Conservation (phyloP, 2,888 invertebrate species). For the Eristalis arbustorum region DNA sequence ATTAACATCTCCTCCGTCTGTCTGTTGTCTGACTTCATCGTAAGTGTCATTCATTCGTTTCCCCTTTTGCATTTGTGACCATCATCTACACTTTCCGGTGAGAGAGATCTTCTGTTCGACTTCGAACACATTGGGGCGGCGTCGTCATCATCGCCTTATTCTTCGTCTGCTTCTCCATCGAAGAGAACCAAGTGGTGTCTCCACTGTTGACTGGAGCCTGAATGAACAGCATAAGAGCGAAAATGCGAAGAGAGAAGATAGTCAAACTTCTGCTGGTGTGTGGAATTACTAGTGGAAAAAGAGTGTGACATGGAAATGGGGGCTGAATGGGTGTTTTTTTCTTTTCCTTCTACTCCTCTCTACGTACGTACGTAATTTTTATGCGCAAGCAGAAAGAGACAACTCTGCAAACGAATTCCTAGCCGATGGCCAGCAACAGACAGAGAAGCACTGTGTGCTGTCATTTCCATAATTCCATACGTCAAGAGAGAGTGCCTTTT, state of each 20-base stretch:
- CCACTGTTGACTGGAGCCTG: constrained; percentile 38
- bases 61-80: constrained; percentile 12
- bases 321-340: constrained; percentile 60
- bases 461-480: constrained; percentile 66
- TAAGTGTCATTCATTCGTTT: constrained; percentile 17
- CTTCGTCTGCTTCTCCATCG: not conserved
- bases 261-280: constrained; percentile 4
- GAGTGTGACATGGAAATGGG: constrained; percentile 62
- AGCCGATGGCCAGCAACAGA: constrained; percentile 46
- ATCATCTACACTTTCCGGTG: constrained; percentile 28
- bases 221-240: constrained; percentile 44
- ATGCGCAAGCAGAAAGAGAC: constrained; percentile 70
- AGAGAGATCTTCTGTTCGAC: constrained; percentile 12
- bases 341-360: constrained; percentile 47
- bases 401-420: constrained; percentile 34
- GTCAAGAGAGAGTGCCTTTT: constrained; percentile 61
- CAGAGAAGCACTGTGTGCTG: constrained; percentile 58
- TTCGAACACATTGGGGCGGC: constrained; percentile 1
- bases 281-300: constrained; percentile 37
- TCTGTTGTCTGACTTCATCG: constrained; percentile 24
- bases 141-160: not conserved
- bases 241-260: constrained; percentile 14
- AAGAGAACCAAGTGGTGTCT: constrained; percentile 16
- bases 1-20: constrained; percentile 40
- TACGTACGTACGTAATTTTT: constrained; percentile 61